Evolutionary conservation across 2,113 vertebrate species (phyloP), one percentile per base, ranked within the genome.

Genomic region (Coptodon bakossiorum): DNA sequence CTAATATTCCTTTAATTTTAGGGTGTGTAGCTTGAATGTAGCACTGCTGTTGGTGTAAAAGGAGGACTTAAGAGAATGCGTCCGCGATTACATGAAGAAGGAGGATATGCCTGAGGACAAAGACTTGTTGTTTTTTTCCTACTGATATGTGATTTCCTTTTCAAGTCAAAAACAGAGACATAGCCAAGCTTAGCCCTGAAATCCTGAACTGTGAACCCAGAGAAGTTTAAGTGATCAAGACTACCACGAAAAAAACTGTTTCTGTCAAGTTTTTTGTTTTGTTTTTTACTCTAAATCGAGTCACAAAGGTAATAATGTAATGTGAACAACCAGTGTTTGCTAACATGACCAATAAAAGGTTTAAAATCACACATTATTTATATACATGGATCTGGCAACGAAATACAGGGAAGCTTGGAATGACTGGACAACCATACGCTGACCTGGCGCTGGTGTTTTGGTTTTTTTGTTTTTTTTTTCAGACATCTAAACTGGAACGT

Each of bases 91-190:
- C 5, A 12, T 78, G 19, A 76, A 88, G 54, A 29, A 43, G 53
- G 71, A 81, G 81, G 86, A 93, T 92, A 95, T 95, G 92, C 80
- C 87, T 90, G 87, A 94, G 89, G 89, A 92, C 81, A 89, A 83
- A 57, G 83, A 92, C 29, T 38, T 66, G 34, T 3, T 66, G 9
- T 66, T 76, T 61, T 54, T 36, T 73, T 29, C 73, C n/a, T 53
- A 50, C 9, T 93, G 95, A 96, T 96, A 96, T 96, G 95, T 94
- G 29, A 81, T 90, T 91, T 91, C 24, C 13, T 56, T 81, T 91
- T 90, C 84, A 93, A 91, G 88, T 92, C 56, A 88, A 82, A 87
- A 79, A 57, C 9, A 6, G 12, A 90, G 53, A 80, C 50, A 5
- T 31, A 86, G 73, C 38, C 63, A 50, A 2, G 9, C 48, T 50